phyloP scores from a whole-genome alignment of 2,888 invertebrate species.

The Metopia argyrocephala region DNA sequence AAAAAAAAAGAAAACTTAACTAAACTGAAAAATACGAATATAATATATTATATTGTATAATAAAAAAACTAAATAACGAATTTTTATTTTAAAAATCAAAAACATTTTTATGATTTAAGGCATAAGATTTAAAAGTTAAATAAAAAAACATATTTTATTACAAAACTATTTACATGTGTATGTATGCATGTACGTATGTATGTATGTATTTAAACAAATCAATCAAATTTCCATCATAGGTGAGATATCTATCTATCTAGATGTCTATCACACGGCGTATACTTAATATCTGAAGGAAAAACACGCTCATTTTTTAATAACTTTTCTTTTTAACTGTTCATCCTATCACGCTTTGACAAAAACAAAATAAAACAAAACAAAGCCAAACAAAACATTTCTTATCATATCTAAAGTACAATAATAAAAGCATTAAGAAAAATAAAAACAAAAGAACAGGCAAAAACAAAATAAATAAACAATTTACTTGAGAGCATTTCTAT shows the following conservation, averaged over 20 bases:
- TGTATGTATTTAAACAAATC: slow-evolving; percentile 36
- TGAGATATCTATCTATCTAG: slow-evolving; percentile 7
- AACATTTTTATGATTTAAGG: no score
- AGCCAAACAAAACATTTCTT: not conserved
- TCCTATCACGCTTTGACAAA: no score
- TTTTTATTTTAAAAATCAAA: no score
- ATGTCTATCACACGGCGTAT: slow-evolving; percentile 34
- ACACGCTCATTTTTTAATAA: slow-evolving; percentile 14
- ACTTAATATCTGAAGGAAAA: slow-evolving; percentile 39
- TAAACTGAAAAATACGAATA: no score
- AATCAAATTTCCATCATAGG: slow-evolving; percentile 39
- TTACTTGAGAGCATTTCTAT: not conserved
- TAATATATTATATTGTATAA: slow-evolving; percentile 2
- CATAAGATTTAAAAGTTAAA: no score
- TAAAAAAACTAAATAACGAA: not conserved
- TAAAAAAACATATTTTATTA: no score
- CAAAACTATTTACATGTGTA: not conserved
- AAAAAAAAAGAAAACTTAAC: not conserved
- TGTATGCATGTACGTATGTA: no score
- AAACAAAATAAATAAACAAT: slow-evolving; percentile 28
- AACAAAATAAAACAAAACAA: not conserved
- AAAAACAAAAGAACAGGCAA: not conserved
- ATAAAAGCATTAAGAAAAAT: no score
- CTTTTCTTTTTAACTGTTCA: no score
- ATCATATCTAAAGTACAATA: slow-evolving; percentile 19